phyloP scores from a whole-genome alignment of 2,113 vertebrate species.

The Phoenicopterus ruber region DNA sequence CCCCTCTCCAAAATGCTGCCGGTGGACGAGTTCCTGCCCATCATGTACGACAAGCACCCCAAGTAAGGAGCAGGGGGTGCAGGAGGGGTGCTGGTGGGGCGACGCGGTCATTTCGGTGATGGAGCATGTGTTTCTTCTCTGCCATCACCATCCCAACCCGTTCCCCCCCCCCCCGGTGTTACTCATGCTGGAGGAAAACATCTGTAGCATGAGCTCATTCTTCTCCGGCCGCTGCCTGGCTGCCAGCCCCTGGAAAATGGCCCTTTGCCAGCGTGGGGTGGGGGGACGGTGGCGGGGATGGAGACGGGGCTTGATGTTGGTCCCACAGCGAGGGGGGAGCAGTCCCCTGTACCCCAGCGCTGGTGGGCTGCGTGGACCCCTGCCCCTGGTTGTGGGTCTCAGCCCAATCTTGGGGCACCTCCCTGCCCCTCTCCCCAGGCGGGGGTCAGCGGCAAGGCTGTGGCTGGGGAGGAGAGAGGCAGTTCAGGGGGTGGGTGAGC shows the following conservation, averaged over 20 bases:
- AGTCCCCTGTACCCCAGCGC: not conserved
- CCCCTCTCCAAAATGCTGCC: slow-evolving; percentile 94
- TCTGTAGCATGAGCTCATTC: slow-evolving; percentile 64
- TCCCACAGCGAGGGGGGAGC: not conserved
- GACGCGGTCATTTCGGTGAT: fast-evolving
- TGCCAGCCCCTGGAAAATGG: slow-evolving; percentile 23
- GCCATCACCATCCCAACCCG: fast-evolving
- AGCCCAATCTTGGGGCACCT: not conserved
- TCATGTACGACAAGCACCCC: slow-evolving; percentile 96
- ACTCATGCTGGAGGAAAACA: slow-evolving; percentile 57
- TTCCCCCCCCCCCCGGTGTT: not conserved
- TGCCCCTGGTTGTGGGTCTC: fast-evolving
- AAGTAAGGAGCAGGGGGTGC: slow-evolving; percentile 76
- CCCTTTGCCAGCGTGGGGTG: not conserved
- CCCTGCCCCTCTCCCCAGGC: not conserved
- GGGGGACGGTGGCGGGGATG: fast-evolving
- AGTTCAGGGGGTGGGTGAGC: not conserved
- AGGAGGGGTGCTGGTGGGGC: not conserved
- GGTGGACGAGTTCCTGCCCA: slow-evolving; percentile 94
- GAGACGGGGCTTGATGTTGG: not conserved
- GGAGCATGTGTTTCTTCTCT: not conserved
- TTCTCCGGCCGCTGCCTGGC: not conserved
- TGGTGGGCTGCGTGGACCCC: not conserved
- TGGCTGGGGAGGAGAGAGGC: not conserved
- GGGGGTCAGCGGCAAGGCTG: fast-evolving